phyloP scores from a whole-genome alignment of 2,888 invertebrate genomes.

The Nymphalis polychloros region DNA sequence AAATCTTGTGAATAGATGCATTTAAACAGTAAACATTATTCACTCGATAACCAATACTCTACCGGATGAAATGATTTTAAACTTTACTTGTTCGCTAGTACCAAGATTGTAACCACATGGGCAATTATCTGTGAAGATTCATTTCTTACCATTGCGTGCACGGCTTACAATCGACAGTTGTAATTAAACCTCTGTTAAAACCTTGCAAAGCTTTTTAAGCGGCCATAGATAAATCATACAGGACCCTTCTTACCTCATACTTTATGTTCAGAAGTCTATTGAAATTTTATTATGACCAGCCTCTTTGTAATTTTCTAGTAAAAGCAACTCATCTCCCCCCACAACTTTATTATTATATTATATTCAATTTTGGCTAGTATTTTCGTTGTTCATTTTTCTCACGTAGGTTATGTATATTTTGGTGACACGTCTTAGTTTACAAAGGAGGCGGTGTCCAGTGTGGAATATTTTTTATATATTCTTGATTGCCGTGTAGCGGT shows the following conservation, averaged over 20 bases:
- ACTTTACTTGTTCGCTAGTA: conserved; percentile 19
- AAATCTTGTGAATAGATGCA: too few relatives aligned
- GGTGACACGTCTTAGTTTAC: too few relatives aligned
- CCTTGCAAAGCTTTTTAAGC: conserved; percentile 35
- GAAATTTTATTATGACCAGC: conserved; percentile 33
- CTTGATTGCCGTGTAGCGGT: too few relatives aligned
- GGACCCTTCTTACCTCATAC: conserved; percentile 30
- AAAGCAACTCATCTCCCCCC: conserved; percentile 30
- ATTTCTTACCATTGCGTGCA: conserved; percentile 43
- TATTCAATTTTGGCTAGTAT: conserved; percentile 7
- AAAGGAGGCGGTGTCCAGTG: too few relatives aligned
- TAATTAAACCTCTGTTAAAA: conserved; percentile 44
- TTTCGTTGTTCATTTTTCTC: conserved; percentile 1
- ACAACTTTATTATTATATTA: conserved; percentile 20
- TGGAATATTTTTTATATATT: too few relatives aligned
- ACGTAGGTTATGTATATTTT: background rate
- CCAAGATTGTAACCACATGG: conserved; percentile 22
- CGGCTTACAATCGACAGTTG: conserved; percentile 39
- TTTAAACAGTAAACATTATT: too few relatives aligned
- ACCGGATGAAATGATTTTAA: conserved; percentile 13
- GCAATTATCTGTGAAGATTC: conserved; percentile 42
- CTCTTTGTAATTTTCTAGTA: conserved; percentile 27
- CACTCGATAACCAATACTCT: conserved; percentile 5
- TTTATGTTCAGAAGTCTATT: conserved; percentile 35
- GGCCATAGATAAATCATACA: conserved; percentile 35